phyloP scores from a whole-genome alignment of 1,140 invertebrate genomes.

The Trichonephila clavipes region DNA sequence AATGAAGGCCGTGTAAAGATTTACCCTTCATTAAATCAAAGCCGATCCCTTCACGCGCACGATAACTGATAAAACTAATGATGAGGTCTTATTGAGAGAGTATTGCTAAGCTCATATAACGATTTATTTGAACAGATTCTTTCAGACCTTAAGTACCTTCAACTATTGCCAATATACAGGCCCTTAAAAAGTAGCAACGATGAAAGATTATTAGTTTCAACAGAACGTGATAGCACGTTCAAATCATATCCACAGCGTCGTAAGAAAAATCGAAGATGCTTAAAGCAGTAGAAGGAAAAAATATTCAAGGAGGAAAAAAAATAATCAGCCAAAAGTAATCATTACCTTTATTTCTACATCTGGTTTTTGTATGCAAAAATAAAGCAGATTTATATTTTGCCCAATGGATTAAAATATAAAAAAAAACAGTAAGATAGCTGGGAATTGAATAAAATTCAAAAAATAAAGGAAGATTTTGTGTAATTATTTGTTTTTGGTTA shows the following conservation, averaged over 20 bases:
- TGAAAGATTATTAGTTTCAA: background rate
- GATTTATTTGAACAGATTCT: slow-evolving; percentile 1
- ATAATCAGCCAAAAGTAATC: background rate
- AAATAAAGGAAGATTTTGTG: background rate
- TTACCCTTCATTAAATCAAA: slow-evolving; percentile 11
- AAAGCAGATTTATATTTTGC: background rate
- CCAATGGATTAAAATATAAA: background rate
- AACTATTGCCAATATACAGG: background rate
- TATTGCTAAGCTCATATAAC: background rate
- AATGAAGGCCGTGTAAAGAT: background rate
- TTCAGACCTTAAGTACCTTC: background rate
- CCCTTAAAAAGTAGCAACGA: slow-evolving; percentile 9
- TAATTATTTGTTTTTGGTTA: background rate
- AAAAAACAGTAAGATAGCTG: background rate
- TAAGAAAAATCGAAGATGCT: background rate
- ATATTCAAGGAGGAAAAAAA: background rate
- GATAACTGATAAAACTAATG: slow-evolving; percentile 10
- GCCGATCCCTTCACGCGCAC: background rate
- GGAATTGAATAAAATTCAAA: background rate
- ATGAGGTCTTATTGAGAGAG: background rate
- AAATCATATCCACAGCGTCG: background rate
- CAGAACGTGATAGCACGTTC: background rate
- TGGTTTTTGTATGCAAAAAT: background rate
- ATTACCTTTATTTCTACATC: background rate
- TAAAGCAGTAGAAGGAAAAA: background rate